Base-by-base conservation (phyloP, 2,113 vertebrate genomes). In the Sylvia atricapilla region DNA sequence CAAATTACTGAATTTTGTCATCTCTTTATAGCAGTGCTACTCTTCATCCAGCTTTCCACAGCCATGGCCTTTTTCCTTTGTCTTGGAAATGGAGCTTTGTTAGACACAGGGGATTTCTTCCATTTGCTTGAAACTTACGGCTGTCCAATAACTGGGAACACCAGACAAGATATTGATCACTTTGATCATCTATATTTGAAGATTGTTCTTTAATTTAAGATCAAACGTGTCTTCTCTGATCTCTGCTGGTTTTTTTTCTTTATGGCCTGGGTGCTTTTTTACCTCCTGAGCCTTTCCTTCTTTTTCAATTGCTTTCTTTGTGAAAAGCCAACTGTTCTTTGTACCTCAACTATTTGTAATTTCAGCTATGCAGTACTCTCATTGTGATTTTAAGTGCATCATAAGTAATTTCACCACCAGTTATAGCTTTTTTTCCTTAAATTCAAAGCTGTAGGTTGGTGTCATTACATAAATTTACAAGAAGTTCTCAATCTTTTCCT, bases 151-250 rank as follows among this genome's bases (percentile, higher is more conserved):
- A 43, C 25, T 49, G 46, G 46, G 59, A 89, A 74, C 10, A 44
- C 16, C 44, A 78, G 62, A 80, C 31, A 95, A 75, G 37, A 72
- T 91, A 55, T 59, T 72, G 64, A 84, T 86, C 50, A 28, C 22
- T 92, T 90, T 86, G 63, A 80, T 83, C 76, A 79, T 80, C 79
- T 92, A 4, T 63, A 66, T 84, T 86, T 86, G 70, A 94, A 92
- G 75, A 31, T 37, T 80, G 31, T 73, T 92, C 50, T 76, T 95
- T 81, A 89, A 44, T 64, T 88, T 62, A 90, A 55, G 60, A 85
- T 59, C 78, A 72, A 16, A 63, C 7, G 1, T 78, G 39, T 19
- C 43, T 74, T 66, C 47, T 94, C 39, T 88, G 58, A 79, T 88
- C 63, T 63, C 52, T 79, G 0, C 53, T 72, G 25, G 62, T 69